These are phyloP conservation scores for Athalia rosae DNA, from an alignment of 2,888 invertebrate species.

Conservation along the genomic window DNA sequence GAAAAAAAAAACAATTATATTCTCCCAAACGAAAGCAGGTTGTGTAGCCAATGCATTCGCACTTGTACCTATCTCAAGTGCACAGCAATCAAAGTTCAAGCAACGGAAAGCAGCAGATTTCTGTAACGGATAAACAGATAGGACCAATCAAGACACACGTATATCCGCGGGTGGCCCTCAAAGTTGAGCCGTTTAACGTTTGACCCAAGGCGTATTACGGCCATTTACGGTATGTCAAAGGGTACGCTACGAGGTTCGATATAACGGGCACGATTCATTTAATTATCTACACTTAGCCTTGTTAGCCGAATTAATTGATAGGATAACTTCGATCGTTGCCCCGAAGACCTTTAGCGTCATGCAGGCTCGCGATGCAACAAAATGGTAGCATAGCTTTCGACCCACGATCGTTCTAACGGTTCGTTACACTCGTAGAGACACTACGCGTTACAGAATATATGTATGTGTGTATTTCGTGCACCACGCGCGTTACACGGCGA, in stretches of 20 bases:
- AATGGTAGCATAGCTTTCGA: slow-evolving; percentile 28
- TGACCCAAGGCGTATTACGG: slow-evolving; percentile 21
- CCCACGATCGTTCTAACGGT: slow-evolving; percentile 26
- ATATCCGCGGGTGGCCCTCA: slow-evolving; percentile 6
- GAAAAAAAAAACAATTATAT: no score
- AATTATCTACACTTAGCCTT: slow-evolving; percentile 42
- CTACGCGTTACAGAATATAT: not conserved
- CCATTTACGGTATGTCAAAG: slow-evolving; percentile 37
- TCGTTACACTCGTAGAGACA: not conserved
- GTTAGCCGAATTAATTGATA: slow-evolving; percentile 39
- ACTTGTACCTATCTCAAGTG: no score
- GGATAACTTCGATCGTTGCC: slow-evolving; percentile 41
- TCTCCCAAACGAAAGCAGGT: no score
- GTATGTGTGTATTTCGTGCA: not conserved
- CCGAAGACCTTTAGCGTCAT: slow-evolving; percentile 26
- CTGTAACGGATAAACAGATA: slow-evolving; percentile 18
- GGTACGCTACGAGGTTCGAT: slow-evolving; percentile 1
- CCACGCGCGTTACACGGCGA: not conserved
- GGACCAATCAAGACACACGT: not conserved
- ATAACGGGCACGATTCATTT: slow-evolving; percentile 40
- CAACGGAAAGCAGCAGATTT: slow-evolving; percentile 3
- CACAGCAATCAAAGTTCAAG: no score
- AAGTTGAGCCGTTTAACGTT: slow-evolving; percentile 17
- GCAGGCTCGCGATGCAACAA: slow-evolving; percentile 15
- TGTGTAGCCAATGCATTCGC: no score